These are phyloP conservation scores for Xestia sexstrigata DNA, from an alignment of 2,888 invertebrate genomes.

Conservation along the genomic window DNA sequence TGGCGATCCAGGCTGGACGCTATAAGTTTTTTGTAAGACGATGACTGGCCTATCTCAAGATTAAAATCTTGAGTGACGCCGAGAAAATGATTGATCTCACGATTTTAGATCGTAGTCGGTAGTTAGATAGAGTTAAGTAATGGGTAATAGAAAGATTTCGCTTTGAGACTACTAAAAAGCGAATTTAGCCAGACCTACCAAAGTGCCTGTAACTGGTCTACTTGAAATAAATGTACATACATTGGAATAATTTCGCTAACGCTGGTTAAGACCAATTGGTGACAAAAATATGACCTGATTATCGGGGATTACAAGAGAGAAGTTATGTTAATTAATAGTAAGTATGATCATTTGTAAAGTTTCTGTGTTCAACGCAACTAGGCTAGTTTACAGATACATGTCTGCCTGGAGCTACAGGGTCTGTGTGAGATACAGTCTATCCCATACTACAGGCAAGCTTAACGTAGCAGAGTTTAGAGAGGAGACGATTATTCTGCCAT, in stretches of 20 bases:
- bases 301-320: neutral
- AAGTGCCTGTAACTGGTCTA: no score
- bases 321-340: no score
- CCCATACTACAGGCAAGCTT: neutral
- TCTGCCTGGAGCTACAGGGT: neutral
- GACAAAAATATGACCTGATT: neutral
- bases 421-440: neutral
- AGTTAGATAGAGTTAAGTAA: conserved; percentile 6
- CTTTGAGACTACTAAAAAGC: neutral
- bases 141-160: neutral
- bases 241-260: neutral
- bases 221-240: no score
- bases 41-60: conserved; percentile 53
- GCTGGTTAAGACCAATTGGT: neutral
- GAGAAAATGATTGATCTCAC: conserved; percentile 47
- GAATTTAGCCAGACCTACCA: neutral
- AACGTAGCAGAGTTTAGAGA: neutral
- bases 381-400: neutral
- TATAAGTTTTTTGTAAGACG: conserved; percentile 28
- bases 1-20: conserved; percentile 23
- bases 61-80: conserved; percentile 49
- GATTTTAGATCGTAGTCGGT: conserved; percentile 9
- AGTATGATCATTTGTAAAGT: neutral
- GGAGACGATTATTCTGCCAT: neutral
- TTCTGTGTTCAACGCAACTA: neutral